Evolutionary conservation across 2,113 vertebrate species (phyloP).

Genomic region (Rhegmatorhina hoffmannsi): DNA sequence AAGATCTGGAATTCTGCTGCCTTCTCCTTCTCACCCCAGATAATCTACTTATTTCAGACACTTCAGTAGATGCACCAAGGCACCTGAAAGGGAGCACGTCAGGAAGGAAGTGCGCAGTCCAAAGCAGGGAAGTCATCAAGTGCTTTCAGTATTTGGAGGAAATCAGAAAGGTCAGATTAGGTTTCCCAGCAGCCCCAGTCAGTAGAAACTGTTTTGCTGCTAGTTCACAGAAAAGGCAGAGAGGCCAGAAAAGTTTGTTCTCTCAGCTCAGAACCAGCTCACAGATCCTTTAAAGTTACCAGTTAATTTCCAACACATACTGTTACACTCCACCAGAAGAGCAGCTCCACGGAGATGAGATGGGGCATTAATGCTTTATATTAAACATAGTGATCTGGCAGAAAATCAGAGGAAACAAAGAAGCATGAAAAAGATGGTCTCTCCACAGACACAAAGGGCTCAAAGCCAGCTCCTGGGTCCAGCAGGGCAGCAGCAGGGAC

Average conservation of each 20-base stretch:
- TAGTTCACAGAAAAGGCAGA: not conserved
- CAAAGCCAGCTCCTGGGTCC: not conserved
- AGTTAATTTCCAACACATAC: not conserved
- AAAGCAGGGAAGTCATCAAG: not conserved
- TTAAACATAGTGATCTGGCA: not conserved
- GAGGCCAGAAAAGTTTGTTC: fast-evolving
- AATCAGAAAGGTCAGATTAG: not conserved
- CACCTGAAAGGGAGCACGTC: not conserved
- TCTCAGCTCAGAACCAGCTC: not conserved
- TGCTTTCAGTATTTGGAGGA: not conserved
- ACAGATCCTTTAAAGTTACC: not conserved
- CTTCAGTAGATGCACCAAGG: not conserved
- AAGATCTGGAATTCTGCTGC: not conserved
- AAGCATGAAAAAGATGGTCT: not conserved
- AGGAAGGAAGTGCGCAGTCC: not conserved
- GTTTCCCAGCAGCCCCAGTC: not conserved
- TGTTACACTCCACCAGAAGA: not conserved
- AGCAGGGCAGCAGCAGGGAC: not conserved
- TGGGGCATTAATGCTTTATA: not conserved
- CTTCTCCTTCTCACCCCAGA: not conserved
- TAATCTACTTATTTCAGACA: not conserved
- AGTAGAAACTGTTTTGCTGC: not conserved
- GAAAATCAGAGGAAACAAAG: not conserved
- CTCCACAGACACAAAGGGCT: not conserved
- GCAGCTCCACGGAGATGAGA: not conserved